Percentiles rank a stretch among this genome's conserved stretches.
Conservation (phyloP, 2,888 invertebrate genomes). For the Platycheirus rosarum region DNA sequence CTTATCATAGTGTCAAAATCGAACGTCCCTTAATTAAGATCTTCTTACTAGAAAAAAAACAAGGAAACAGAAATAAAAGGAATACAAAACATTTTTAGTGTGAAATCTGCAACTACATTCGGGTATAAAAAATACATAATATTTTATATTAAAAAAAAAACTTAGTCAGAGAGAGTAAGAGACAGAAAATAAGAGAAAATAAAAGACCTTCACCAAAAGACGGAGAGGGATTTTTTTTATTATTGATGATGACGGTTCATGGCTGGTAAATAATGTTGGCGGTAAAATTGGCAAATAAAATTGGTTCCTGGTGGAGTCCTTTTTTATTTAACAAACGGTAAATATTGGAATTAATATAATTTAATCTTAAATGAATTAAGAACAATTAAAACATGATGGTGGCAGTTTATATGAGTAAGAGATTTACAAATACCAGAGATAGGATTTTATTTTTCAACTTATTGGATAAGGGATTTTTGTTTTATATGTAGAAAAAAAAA, state of each 20-base stretch:
- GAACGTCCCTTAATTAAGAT: slow-evolving; percentile 45
- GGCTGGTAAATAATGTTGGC: slow-evolving; percentile 48
- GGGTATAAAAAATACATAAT: slow-evolving; percentile 69
- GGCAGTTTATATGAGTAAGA: slow-evolving; percentile 42
- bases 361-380: slow-evolving; percentile 52
- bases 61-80: slow-evolving; percentile 55
- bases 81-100: slow-evolving; percentile 58
- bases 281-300: slow-evolving; percentile 35
- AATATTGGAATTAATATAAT: slow-evolving; percentile 27
- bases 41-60: slow-evolving; percentile 40
- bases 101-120: slow-evolving; percentile 66
- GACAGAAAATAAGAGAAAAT: slow-evolving; percentile 31
- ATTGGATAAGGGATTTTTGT: slow-evolving; percentile 54
- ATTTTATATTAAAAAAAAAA: slow-evolving; percentile 9
- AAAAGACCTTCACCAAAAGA: slow-evolving; percentile 53
- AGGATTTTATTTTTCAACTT: slow-evolving; percentile 18
- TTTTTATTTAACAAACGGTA: slow-evolving; percentile 53
- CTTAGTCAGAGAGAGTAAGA: slow-evolving; percentile 28
- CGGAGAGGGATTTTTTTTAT: slow-evolving; percentile 47
- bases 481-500: slow-evolving; percentile 43
- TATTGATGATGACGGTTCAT: slow-evolving; percentile 45
- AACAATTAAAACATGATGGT: slow-evolving; percentile 61
- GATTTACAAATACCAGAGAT: slow-evolving; percentile 34
- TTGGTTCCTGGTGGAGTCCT: slow-evolving; percentile 32
- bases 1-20: slow-evolving; percentile 30